Conservation (phyloP, 2,888 invertebrate species). For the Acanthococcus lagerstroemiae region DNA sequence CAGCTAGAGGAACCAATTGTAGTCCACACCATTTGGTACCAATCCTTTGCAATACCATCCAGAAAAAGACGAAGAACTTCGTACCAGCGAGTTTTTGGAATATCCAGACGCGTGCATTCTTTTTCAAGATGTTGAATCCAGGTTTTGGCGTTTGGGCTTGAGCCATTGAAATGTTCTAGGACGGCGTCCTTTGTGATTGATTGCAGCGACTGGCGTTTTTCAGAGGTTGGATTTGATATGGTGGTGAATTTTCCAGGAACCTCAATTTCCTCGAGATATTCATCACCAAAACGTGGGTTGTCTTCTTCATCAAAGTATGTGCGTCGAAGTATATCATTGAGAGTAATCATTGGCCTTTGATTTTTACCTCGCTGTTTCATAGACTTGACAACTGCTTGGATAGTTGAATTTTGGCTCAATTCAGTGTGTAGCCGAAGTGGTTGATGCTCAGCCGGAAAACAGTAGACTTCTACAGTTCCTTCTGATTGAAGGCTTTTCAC, state of each 20-base stretch:
- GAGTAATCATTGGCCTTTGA: not conserved
- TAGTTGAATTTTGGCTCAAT: no score
- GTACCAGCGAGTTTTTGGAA: not conserved
- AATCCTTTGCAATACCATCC: conserved; percentile 1
- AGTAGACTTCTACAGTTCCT: not conserved
- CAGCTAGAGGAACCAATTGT: not conserved
- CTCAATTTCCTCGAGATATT: not conserved
- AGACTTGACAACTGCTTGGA: not conserved
- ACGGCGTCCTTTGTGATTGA: conserved; percentile 4
- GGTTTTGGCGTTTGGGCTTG: not conserved
- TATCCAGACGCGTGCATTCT: not conserved
- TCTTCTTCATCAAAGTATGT: not conserved
- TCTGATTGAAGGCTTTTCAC: not conserved
- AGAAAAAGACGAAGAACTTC: not conserved
- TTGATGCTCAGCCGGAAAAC: not conserved
- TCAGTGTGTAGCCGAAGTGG: not conserved
- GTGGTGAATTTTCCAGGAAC: not conserved
- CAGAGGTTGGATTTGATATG: not conserved
- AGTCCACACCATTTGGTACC: not conserved
- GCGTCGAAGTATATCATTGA: not conserved
- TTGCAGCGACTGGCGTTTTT: not conserved
- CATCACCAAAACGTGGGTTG: not conserved
- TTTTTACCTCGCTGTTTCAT: no score
- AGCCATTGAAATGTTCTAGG: not conserved
- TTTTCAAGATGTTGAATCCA: not conserved